Evolutionary conservation across 2,888 invertebrate species (phyloP).

Genomic region (Caenorhabditis panamensis): DNA sequence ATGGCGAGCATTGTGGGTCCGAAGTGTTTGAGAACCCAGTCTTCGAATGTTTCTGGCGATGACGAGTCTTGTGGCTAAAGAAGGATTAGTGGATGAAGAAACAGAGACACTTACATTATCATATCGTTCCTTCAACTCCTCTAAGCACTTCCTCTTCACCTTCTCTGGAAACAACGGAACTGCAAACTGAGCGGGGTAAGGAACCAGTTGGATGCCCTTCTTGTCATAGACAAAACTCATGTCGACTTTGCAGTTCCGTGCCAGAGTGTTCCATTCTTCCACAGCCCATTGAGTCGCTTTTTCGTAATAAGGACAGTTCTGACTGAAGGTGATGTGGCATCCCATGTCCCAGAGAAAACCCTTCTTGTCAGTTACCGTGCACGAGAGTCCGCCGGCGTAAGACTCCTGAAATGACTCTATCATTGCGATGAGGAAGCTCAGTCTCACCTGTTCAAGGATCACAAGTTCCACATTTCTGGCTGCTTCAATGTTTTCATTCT

Average conservation of each 20-base stretch:
- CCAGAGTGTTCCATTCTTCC: constrained; percentile 79
- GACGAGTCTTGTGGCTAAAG: constrained; percentile 49
- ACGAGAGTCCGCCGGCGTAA: constrained; percentile 78
- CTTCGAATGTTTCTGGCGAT: constrained; percentile 77
- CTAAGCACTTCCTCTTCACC: constrained; percentile 75
- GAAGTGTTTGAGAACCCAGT: constrained; percentile 80
- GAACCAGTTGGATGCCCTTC: constrained; percentile 77
- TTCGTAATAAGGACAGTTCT: constrained; percentile 80
- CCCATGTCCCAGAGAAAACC: constrained; percentile 82
- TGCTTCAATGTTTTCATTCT: constrained; percentile 66
- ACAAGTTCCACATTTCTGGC: constrained; percentile 75
- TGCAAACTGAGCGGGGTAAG: constrained; percentile 81
- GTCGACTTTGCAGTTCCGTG: constrained; percentile 79
- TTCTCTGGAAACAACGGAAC: constrained; percentile 80
- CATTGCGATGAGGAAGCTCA: too few species aligned
- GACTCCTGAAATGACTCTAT: constrained; percentile 59
- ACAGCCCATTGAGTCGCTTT: constrained; percentile 80
- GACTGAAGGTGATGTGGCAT: constrained; percentile 81
- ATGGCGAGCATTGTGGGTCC: constrained; percentile 78
- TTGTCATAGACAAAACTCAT: constrained; percentile 78
- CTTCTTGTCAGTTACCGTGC: constrained; percentile 78
- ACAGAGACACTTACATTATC: constrained; percentile 73
- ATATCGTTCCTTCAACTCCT: constrained; percentile 78
- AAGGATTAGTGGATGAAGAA: too few species aligned
- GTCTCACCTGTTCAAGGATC: constrained; percentile 75